These are phyloP conservation scores for Cataglyphis cursor DNA, from an alignment of 2,888 invertebrate genomes.

Conservation along the genomic window DNA sequence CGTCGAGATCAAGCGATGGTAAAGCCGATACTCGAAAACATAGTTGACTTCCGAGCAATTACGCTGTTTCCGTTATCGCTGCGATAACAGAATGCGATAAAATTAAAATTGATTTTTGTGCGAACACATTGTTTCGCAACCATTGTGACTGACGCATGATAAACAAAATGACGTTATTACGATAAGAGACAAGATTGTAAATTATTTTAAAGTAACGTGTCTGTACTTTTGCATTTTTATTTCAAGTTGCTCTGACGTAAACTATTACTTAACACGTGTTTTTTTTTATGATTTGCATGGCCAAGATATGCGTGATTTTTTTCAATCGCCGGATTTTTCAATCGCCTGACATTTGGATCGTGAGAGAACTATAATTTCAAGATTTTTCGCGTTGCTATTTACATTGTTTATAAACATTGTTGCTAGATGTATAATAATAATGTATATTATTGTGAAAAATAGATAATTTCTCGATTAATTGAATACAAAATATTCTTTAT, in stretches of 20 bases:
- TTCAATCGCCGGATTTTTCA: neutral
- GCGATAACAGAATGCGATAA: conserved; percentile 1
- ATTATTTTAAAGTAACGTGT: conserved; percentile 3
- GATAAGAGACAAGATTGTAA: conserved; percentile 2
- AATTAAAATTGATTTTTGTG: conserved; percentile 1
- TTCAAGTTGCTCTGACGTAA: neutral
- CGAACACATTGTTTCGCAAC: neutral
- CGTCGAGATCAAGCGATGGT: conserved; percentile 29
- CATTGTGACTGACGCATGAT: conserved; percentile 1
- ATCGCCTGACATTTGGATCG: neutral
- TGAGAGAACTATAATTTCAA: conserved; percentile 53
- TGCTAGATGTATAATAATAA: neutral
- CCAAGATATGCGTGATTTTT: neutral
- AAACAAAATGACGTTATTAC: conserved; percentile 28
- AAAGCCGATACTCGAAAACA: conserved; percentile 5
- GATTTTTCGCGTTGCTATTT: conserved; percentile 18
- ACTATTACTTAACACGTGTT: neutral
- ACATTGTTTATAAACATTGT: conserved; percentile 36
- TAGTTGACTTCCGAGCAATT: conserved; percentile 1
- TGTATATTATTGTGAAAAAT: neutral
- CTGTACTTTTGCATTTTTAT: conserved; percentile 17
- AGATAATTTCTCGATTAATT: neutral
- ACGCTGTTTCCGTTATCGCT: neutral
- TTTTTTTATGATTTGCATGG: neutral
- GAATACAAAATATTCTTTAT: neutral